A percentile compares a stretch with the other conserved stretches of the same genome.
These are phyloP conservation scores for Diaperis boleti DNA, from an alignment of 2,888 invertebrate genomes.

Conservation along the genomic window DNA sequence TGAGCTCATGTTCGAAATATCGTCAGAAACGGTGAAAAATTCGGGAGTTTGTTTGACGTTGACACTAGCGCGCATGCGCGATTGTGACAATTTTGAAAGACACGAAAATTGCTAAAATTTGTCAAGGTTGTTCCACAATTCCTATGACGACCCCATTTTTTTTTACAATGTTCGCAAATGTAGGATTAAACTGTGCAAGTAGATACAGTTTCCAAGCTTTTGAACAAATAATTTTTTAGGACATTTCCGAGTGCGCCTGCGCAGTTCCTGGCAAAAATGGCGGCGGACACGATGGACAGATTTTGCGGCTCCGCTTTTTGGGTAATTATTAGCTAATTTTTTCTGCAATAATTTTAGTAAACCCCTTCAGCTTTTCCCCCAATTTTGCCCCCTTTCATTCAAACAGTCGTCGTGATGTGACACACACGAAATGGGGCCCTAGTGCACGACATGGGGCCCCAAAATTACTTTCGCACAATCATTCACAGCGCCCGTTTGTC, in stretches of 20 bases:
- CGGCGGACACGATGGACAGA: slow-evolving; percentile 75
- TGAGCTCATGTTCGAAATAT: neutral
- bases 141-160: too few relatives aligned
- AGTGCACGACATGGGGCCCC: too few relatives aligned
- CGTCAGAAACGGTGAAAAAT: neutral
- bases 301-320: slow-evolving; percentile 86
- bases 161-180: too few relatives aligned
- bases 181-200: too few relatives aligned
- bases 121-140: too few relatives aligned
- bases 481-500: too few relatives aligned
- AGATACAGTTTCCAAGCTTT: neutral
- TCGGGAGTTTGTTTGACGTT: too few relatives aligned
- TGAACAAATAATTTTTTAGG: neutral
- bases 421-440: slow-evolving; percentile 18
- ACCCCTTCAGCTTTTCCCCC: neutral
- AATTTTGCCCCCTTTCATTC: neutral
- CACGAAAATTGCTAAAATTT: too few relatives aligned
- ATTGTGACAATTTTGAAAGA: too few relatives aligned
- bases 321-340: slow-evolving; percentile 70
- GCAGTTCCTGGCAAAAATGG: slow-evolving; percentile 61
- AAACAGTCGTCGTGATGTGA: neutral
- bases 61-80: too few relatives aligned
- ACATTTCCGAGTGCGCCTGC: slow-evolving; percentile 11
- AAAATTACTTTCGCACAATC: too few relatives aligned
- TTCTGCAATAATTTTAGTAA: neutral